Evolutionary conservation across 2,888 invertebrate species (phyloP), one percentile per base, ranked within the genome.

Genomic region (Mantis religiosa): DNA sequence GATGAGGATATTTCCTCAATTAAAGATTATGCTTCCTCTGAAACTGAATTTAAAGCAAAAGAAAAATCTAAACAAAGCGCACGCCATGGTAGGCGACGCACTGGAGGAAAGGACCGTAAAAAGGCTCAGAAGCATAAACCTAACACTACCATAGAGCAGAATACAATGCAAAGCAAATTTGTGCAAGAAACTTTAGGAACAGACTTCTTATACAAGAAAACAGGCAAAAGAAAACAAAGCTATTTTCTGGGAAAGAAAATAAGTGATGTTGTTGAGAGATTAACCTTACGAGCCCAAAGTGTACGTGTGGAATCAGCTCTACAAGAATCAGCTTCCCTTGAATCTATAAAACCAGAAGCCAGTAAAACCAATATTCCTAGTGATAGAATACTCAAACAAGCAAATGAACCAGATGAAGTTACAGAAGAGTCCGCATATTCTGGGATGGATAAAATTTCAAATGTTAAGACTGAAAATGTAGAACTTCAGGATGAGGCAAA

Each of bases 191-290:
- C 54, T 71, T 20, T 25, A 6, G 25, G 54, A 71, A 71, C 54
- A 71, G 54, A 71, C 4, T 71, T 71, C 20, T 71, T 71, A 20
- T 71, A 71, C 25, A 71, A 6, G 20, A 71, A 71, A 54, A 86
- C 28, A 54, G 83, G 85, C 12, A 71, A 15, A 27, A 88, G 87
- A 25, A 88, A 88, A 81, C 28, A 54, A n/a, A 20, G 54, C 15
- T 41, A 85, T 27, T 34, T 83, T 15, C 71, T 87, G 9, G 83
- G 84, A 47, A 88, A 88, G 83, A 90, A 87, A 47, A 88, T 90
- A 54, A 71, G 85, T 85, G 89, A 89, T 34, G 34, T 88, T 41
- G 88, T 90, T 28, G 30, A 54, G 1, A 89, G 82, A n/a, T 41
- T 90, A 34, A 83, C 88, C 30, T 25, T 83, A 28, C 41, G 27